Evolutionary conservation across 2,797 vertebrate genomes (phyloP), one percentile per base, ranked within the genome.

Genomic region (Melanogrammus aeglefinus): DNA sequence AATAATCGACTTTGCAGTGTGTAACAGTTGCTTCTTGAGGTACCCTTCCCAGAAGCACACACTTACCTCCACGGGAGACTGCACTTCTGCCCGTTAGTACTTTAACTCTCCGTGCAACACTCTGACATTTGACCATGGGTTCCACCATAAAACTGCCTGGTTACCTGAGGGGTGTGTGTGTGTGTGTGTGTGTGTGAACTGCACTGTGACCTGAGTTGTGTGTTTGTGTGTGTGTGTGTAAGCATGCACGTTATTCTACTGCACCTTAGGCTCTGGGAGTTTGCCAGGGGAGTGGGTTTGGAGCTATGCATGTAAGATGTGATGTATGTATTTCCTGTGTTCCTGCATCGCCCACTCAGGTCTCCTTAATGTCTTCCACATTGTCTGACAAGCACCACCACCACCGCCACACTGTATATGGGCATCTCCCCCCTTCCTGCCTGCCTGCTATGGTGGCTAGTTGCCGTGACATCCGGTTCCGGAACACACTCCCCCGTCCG

Each of bases 251-350:
- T 44, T 13, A 44, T 18, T 51, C 47, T 21, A 51, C 47, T 21
- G 47, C 47, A 51, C 41, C 41, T 3, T 13, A 44, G 10, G 47
- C 16, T 44, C 41, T 2, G 12, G 14, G 41, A 16, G 41, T 3
- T 16, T 4, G 41, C 41, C 41, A 13, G 16, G 47, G 13, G 47
- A 14, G 51, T n/a, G 51, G 5, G 21, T 66, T 27, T n/a, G 57
- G n/a, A 66, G 41, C 12, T 44, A 0, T 44, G 41, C 24, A 4
- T 66, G 24, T 66, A 66, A n/a, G 63, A 66, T 27, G n/a, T 66
- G 63, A 66, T 66, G 57, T 63, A 63, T 63, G 63, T n/a, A 66
- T 27, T 66, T 66, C 63, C 63, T 66, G 63, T 66, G 24, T 66
- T 27, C 24, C 63, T 66, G 63, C 24, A 27, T 27, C 9, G 24